phyloP scores from a whole-genome alignment of 2,113 vertebrate genomes.

The Actenoides lindsayi region DNA sequence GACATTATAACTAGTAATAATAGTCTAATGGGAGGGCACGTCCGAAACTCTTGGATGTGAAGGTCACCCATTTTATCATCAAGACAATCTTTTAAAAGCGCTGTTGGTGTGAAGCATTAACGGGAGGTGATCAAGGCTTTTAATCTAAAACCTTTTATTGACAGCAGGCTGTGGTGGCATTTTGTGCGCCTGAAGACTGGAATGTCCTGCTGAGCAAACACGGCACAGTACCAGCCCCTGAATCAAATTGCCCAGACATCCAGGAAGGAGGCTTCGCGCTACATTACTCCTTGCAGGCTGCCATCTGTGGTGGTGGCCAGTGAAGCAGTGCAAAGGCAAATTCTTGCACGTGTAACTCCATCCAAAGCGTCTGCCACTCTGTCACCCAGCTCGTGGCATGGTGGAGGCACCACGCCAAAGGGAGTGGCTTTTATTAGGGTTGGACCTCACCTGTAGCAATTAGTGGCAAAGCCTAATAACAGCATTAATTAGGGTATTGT shows the following conservation, averaged over 20 bases:
- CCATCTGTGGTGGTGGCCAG: neutral
- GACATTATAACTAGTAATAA: neutral
- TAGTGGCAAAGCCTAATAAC: neutral
- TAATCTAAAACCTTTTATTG: conserved; percentile 10
- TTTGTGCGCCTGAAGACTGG: neutral
- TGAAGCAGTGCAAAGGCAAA: neutral
- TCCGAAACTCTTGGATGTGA: neutral
- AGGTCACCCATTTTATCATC: conserved; percentile 44
- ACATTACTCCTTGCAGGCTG: neutral
- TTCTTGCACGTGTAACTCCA: neutral
- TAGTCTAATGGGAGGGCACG: conserved; percentile 16
- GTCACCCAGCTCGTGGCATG: accelerated
- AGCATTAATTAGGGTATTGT: conserved; percentile 26
- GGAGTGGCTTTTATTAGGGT: neutral
- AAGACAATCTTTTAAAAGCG: conserved; percentile 21
- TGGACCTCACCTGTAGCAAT: neutral
- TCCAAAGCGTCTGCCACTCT: accelerated
- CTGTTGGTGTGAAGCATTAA: neutral
- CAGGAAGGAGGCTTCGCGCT: neutral
- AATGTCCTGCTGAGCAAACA: neutral
- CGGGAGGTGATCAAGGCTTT: neutral
- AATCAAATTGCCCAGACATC: neutral
- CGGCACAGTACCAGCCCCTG: accelerated
- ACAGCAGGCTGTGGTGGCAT: neutral
- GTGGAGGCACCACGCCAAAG: neutral